Evolutionary conservation across 2,113 vertebrate genomes (phyloP).

Genomic region (Sceloporus tristichus): DNA sequence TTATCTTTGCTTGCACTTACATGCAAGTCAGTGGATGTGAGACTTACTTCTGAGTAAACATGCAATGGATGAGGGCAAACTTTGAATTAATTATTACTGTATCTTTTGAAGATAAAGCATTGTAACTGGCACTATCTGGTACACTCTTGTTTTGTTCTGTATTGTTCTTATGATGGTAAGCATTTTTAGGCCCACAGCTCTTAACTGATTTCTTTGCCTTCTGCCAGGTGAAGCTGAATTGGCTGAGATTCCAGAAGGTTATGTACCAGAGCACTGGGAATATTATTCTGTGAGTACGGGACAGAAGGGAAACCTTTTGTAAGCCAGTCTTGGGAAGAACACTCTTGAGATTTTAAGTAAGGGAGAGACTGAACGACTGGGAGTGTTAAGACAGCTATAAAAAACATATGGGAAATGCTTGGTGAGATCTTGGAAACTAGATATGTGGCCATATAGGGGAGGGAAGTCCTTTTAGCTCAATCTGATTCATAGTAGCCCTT

Average conservation of each 20-base stretch:
- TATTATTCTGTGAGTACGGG: conserved; percentile 87
- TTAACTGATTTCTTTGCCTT: background rate
- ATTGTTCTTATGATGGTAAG: background rate
- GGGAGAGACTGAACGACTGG: background rate
- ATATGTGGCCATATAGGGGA: background rate
- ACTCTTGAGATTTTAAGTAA: background rate
- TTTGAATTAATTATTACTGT: background rate
- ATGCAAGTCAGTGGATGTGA: background rate
- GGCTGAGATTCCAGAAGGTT: conserved; percentile 90
- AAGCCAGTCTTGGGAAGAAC: background rate
- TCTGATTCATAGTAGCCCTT: background rate
- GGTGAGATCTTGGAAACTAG: background rate
- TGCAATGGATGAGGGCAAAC: background rate
- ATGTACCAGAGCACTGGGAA: conserved; percentile 93
- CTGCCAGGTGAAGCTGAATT: conserved; percentile 91
- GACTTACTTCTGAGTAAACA: background rate
- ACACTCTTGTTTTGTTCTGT: background rate
- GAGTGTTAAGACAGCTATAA: background rate
- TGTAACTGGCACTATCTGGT: background rate
- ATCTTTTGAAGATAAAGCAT: background rate
- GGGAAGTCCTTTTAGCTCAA: background rate
- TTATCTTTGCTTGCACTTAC: background rate
- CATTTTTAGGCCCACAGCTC: background rate
- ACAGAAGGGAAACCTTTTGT: background rate
- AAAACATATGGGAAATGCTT: background rate